Evolutionary conservation across 2,888 invertebrate species (phyloP), one percentile per base, ranked within the genome.

Genomic region (Agrochola circellaris): DNA sequence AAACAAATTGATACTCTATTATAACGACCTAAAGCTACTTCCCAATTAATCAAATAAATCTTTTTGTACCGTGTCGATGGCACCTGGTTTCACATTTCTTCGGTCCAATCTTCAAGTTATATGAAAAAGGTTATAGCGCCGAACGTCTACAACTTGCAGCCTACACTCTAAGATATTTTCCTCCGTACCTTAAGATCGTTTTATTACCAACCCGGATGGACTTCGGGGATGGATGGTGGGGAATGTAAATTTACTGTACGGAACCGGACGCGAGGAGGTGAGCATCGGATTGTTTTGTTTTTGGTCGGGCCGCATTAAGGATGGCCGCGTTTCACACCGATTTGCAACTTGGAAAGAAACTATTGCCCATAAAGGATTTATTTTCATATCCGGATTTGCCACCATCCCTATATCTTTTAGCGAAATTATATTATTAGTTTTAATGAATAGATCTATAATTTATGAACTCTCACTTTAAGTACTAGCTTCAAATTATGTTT

Each of bases 211-310:
- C 93, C 96, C 96, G 95, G 95, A 96, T 95, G 96, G 96, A 96
- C 96, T 95, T 93, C 93, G 92, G 95, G 95, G 95, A 96, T 96
- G 94, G 95, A 96, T 96, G 95, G 95, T 93, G 93, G 95, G 94
- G 96, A 95, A 96, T 96, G 96, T 96, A 96, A 96, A 96, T 96
- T 96, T 96, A 96, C 93, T 95, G 94, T 94, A 94, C 94, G 94
- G 93, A 94, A 95, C 96, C 95, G 96, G 96, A 96, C 96, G 95
- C 93, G 90, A 92, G 94, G 95, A 95, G 95, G 96, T 95, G 95
- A 95, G 94, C 95, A 94, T 95, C 94, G 95, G 94, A 96, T 95
- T 96, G 96, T 95, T 96, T 96, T 96, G 96, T 96, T 96, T 95
- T 95, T 94, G 94, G 92, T 92, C 90, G 93, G 92, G 89, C 93